Evolutionary conservation across 2,113 vertebrate genomes (phyloP).

Genomic region (Oplegnathus fasciatus): DNA sequence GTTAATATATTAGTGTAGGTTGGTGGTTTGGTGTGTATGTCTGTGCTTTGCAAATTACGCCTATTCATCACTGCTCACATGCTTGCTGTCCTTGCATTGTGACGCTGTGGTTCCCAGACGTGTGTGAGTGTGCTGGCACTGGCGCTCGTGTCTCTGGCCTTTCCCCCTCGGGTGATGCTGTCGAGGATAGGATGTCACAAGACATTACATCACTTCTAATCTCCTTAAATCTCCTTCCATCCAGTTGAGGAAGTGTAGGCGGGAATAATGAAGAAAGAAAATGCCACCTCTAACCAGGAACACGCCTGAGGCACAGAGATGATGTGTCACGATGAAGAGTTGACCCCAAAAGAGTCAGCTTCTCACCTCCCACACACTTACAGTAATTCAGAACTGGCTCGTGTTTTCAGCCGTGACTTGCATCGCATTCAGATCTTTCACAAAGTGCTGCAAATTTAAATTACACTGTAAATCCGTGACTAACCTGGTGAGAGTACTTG

Average conservation of each 20-base stretch:
- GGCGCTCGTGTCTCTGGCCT: conserved; percentile 49
- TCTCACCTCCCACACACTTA: conserved; percentile 51
- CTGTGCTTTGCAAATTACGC: conserved; percentile 17
- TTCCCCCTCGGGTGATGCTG: conserved; percentile 61
- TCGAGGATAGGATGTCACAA: conserved; percentile 72
- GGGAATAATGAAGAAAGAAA: conserved; percentile 74
- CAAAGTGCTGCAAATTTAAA: conserved; percentile 8
- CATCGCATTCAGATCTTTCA: conserved; percentile 8
- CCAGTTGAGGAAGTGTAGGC: conserved; percentile 68
- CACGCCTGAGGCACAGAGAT: conserved; percentile 51
- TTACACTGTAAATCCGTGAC: not conserved
- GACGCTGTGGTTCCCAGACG: conserved; percentile 18
- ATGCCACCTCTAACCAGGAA: conserved; percentile 75
- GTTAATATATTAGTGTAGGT: conserved; percentile 25
- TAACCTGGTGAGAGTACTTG: not conserved
- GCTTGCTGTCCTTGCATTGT: conserved; percentile 31
- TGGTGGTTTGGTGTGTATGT: conserved; percentile 11
- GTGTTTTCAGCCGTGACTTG: not conserved
- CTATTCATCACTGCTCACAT: conserved; percentile 46
- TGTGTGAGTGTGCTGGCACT: conserved; percentile 20
- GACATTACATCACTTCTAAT: conserved; percentile 72
- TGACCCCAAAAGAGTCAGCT: conserved; percentile 48
- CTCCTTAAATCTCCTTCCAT: conserved; percentile 76
- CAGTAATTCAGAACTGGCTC: conserved; percentile 19
- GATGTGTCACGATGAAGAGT: conserved; percentile 41